Evolutionary conservation across 2,888 invertebrate genomes (phyloP), one percentile per base, ranked within the genome.

Genomic region (Pristionchus exspectatus): DNA sequence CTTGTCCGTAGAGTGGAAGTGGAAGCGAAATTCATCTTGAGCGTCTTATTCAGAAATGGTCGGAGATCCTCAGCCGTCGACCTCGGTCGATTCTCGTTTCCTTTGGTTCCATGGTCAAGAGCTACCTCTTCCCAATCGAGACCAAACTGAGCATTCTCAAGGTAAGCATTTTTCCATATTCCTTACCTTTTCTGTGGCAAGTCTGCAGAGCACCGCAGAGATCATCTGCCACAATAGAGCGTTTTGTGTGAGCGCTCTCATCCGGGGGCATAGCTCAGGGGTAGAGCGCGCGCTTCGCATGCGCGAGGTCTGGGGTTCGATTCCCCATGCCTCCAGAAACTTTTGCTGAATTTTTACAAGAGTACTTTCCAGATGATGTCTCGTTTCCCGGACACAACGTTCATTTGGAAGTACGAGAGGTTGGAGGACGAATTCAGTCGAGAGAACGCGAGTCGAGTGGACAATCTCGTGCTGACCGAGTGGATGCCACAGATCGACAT

Each of bases 201-300:
- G 18, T 2, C 4, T 14, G 18, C 18, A 14, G 12, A 18, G 18
- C 24, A 21, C 24, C 9, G 59, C 21, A 14, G 21, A 5, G 59
- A 18, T 4, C 5, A 59, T 12, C 59, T 21, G 59, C 21, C 18
- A 21, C 24, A 59, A 16, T 18, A 59, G 18, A 1, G 59, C 5
- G 4, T 24, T 4, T 2, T 4, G 63, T 10, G n/a, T 10, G 63
- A 0, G 21, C 24, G 4, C 7, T n/a, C 38, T 24, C 66, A n/a
- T 69, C n/a, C 24, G 93, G 93, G 93, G 93, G 92, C 92, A 92
- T 94, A 94, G 93, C 94, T 94, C 94, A 94, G 94, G 92, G 94
- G 94, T 94, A 94, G 94, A 94, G 94, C 93, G 94, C 94, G 94
- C 94, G 94, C 94, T 94, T 94, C 93, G 94, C 94, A 94, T 94